A percentile compares a stretch with the other conserved stretches of the same genome.
phyloP scores from a whole-genome alignment of 2,797 vertebrate species.

The Xerus rutilus region DNA sequence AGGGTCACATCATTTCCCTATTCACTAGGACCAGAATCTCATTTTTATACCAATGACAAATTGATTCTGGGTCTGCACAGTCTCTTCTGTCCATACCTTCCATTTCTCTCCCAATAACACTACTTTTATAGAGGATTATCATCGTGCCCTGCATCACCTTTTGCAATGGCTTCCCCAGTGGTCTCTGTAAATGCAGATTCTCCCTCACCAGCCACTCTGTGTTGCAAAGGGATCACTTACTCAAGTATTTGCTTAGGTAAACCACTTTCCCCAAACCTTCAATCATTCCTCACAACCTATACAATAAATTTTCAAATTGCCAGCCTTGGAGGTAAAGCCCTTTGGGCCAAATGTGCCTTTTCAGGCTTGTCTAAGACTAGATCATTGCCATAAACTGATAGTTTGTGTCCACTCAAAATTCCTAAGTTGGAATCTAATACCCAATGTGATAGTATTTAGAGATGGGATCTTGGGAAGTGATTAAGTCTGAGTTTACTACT shows the following conservation, averaged over 20 bases:
- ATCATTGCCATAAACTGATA: not conserved
- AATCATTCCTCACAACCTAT: not conserved
- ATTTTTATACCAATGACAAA: not conserved
- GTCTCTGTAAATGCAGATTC: not conserved
- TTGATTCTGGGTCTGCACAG: not conserved
- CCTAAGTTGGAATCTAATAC: not conserved
- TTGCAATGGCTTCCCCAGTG: not conserved
- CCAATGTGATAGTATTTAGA: not conserved
- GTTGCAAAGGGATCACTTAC: not conserved
- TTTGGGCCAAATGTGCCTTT: not conserved
- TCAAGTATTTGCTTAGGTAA: not conserved
- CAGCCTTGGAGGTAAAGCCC: not conserved
- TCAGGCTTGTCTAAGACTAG: not conserved
- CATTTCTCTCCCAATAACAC: not conserved
- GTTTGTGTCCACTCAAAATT: not conserved
- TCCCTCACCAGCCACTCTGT: not conserved
- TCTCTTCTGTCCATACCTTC: not conserved
- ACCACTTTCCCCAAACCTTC: not conserved
- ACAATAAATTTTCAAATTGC: constrained; percentile 1
- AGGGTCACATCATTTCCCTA: not conserved
- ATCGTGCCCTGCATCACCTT: not conserved
- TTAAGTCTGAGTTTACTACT: not conserved
- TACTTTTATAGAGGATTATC: not conserved
- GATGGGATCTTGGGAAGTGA: not conserved
- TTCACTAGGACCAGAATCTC: not conserved